These are phyloP conservation scores for Bedellia somnulentella DNA, from an alignment of 2,888 invertebrate genomes.

Conservation along the genomic window DNA sequence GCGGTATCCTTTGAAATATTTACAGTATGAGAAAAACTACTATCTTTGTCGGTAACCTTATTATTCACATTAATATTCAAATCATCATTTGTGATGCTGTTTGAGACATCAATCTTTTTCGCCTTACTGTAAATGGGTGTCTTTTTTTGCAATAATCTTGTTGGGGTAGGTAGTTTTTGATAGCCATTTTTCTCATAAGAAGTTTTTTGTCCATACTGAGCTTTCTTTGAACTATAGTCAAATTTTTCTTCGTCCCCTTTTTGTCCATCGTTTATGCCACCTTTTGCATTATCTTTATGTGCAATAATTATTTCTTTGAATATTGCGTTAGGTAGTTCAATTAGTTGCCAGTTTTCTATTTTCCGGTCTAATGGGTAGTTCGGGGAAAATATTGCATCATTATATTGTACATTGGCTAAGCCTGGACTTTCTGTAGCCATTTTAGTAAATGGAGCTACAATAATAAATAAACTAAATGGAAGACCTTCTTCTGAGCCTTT, in stretches of 20 bases:
- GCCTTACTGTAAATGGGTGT: no score
- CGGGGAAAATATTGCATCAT: conserved; percentile 37
- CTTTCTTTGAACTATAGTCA: conserved; percentile 10
- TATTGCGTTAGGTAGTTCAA: conserved; percentile 35
- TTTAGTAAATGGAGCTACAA: conserved; percentile 58
- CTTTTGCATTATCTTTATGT: conserved; percentile 34
- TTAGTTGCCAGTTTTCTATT: conserved; percentile 45
- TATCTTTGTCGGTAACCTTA: no score
- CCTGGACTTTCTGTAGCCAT: conserved; percentile 21
- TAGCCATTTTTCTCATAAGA: conserved; percentile 10
- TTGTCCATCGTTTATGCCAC: no score
- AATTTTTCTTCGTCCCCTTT: conserved; percentile 5
- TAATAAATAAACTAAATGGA: conserved; percentile 65
- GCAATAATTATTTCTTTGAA: conserved; percentile 31
- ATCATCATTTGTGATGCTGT: no score
- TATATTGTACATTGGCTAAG: conserved; percentile 34
- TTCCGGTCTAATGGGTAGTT: conserved; percentile 77
- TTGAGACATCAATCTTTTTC: no score
- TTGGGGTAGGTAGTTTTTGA: background rate
- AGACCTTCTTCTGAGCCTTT: conserved; percentile 69
- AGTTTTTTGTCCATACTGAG: conserved; percentile 10
- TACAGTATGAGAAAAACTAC: no score
- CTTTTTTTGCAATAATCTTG: background rate
- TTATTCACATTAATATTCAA: no score
- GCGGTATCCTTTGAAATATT: background rate